Percentiles rank a stretch among this genome's conserved stretches.
phyloP scores from a whole-genome alignment of 2,888 invertebrate genomes.

The Chrysomela aeneicollis region DNA sequence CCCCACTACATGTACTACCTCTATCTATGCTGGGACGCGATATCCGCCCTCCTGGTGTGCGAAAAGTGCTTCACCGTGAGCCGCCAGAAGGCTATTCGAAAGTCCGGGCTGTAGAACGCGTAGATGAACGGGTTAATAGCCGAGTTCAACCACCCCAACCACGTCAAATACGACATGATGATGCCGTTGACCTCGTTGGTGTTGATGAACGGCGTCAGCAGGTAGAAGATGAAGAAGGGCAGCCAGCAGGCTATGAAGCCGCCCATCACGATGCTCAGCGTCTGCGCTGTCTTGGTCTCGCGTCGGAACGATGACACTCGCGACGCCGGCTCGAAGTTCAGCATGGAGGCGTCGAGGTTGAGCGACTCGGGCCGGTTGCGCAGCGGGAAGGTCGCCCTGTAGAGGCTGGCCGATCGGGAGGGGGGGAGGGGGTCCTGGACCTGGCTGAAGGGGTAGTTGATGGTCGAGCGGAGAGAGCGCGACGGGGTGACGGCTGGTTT shows the following conservation, averaged over 20 bases:
- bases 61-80: conserved; percentile 77
- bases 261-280: conserved; percentile 85
- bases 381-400: conserved; percentile 45
- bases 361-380: conserved; percentile 64
- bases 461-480: conserved; percentile 54
- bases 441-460: conserved; percentile 55
- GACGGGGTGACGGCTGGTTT: conserved; percentile 40
- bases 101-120: conserved; percentile 88
- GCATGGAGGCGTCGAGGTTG: conserved; percentile 64
- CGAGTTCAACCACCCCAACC: conserved; percentile 91
- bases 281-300: conserved; percentile 89
- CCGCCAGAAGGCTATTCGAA: conserved; percentile 86
- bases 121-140: conserved; percentile 92
- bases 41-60: conserved; percentile 57
- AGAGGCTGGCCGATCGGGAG: conserved; percentile 53
- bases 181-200: conserved; percentile 64
- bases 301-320: conserved; percentile 75
- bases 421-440: conserved; percentile 51
- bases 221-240: conserved; percentile 85
- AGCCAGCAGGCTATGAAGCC: conserved; percentile 90
- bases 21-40: conserved; percentile 59
- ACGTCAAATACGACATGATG: conserved; percentile 79
- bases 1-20: neutral
- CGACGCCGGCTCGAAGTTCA: conserved; percentile 63
- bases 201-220: conserved; percentile 81